Evolutionary conservation across 2,888 invertebrate genomes (phyloP).

Genomic region (Altica lythri): DNA sequence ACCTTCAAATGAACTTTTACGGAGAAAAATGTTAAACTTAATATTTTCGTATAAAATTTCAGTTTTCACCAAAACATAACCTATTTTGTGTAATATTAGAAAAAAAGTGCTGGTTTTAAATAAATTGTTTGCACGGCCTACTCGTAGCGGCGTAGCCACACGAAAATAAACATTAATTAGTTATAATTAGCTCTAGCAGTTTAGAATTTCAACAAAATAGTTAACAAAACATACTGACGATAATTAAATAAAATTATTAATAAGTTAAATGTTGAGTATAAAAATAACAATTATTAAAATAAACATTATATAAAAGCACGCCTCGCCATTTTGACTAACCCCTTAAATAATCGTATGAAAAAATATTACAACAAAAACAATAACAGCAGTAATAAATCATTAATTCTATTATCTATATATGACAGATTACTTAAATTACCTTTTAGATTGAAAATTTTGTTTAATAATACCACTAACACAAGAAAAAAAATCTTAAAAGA

Average conservation of each 20-base stretch:
- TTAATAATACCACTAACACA: slow-evolving; percentile 45
- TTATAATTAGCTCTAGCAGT: slow-evolving; percentile 32
- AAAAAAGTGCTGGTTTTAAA: slow-evolving; percentile 28
- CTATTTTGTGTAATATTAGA: slow-evolving; percentile 35
- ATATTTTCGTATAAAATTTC: background rate
- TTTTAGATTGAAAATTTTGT: slow-evolving; percentile 39
- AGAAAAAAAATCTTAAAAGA: slow-evolving; percentile 53
- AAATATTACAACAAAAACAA: slow-evolving; percentile 52
- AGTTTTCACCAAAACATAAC: slow-evolving; percentile 29
- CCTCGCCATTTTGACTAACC: slow-evolving; percentile 58
- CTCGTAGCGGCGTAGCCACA: slow-evolving; percentile 30
- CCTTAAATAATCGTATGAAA: slow-evolving; percentile 54
- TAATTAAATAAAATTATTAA: slow-evolving; percentile 24
- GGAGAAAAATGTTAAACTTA: too few relatives aligned
- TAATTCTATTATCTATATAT: slow-evolving; percentile 31
- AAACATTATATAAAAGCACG: slow-evolving; percentile 50
- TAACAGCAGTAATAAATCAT: slow-evolving; percentile 36
- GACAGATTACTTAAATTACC: slow-evolving; percentile 39
- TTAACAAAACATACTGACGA: slow-evolving; percentile 20
- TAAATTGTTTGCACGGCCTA: slow-evolving; percentile 30
- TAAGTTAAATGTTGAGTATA: slow-evolving; percentile 25
- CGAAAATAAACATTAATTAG: slow-evolving; percentile 35
- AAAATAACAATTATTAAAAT: slow-evolving; percentile 42
- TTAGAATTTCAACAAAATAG: slow-evolving; percentile 29
- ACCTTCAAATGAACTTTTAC: too few relatives aligned